Evolutionary conservation across 2,797 vertebrate genomes (phyloP).

Genomic region (Leucoraja ocellata): DNA sequence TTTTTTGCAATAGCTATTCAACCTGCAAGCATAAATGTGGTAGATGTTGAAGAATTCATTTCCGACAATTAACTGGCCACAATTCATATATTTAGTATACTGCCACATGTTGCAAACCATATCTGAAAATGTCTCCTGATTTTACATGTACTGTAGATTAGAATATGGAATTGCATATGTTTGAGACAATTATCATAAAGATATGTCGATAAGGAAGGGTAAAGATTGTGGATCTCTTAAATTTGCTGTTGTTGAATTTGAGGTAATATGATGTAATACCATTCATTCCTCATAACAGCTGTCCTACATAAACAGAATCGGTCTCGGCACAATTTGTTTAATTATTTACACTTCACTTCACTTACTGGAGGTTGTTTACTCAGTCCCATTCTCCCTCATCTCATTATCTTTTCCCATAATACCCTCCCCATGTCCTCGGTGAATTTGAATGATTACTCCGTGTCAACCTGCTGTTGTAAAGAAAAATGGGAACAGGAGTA

Average conservation of each 20-base stretch:
- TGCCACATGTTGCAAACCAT: background rate
- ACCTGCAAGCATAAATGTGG: background rate
- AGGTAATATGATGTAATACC: background rate
- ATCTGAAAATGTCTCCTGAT: background rate
- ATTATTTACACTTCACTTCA: background rate
- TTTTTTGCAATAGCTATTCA: background rate
- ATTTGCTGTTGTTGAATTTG: conserved; percentile 24
- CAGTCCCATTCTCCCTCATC: too few relatives aligned
- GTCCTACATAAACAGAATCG: background rate
- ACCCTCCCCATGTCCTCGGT: background rate
- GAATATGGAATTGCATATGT: background rate
- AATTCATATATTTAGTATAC: background rate
- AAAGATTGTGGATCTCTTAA: too few relatives aligned
- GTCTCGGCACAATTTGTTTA: background rate
- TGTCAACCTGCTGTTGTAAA: background rate
- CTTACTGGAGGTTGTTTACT: background rate
- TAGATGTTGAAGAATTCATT: background rate
- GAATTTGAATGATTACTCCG: background rate
- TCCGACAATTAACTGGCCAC: background rate
- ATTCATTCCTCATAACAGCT: background rate
- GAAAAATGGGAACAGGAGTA: too few relatives aligned
- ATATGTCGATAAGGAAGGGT: background rate
- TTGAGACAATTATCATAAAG: background rate
- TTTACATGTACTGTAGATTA: background rate
- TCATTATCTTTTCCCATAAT: background rate